Percentiles rank a stretch among this genome's conserved stretches.
Evolutionary conservation across 1,140 invertebrate species (phyloP).

Genomic region (Drosophila gunungcola): DNA sequence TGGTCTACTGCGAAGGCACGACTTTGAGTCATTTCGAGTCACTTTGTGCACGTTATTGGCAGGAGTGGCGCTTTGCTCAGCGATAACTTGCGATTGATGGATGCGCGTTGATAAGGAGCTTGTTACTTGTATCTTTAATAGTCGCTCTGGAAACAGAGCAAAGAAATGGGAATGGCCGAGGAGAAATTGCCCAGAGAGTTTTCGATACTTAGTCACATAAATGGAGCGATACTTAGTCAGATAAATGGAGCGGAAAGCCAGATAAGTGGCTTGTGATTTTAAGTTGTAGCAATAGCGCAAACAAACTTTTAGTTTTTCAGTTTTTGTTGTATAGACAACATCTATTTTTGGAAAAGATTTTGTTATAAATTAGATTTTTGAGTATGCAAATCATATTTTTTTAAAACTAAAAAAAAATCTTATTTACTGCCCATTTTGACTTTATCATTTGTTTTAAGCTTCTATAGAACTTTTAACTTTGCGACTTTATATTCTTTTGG

Average conservation of each 20-base stretch:
- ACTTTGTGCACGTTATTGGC: constrained; percentile 46
- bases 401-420: too few species aligned
- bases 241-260: constrained; percentile 3
- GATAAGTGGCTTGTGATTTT: background rate
- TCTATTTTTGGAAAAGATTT: too few species aligned
- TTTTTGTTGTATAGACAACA: background rate
- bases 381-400: too few species aligned
- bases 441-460: background rate
- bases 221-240: background rate
- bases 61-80: constrained; percentile 54
- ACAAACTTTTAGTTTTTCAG: background rate
- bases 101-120: constrained; percentile 5
- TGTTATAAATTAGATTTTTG: too few species aligned
- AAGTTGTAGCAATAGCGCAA: background rate
- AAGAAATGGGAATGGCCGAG: background rate
- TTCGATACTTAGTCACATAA: constrained; percentile 6
- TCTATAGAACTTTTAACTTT: background rate
- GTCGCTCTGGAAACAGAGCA: background rate
- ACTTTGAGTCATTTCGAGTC: constrained; percentile 53
- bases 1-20: constrained; percentile 19
- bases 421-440: too few species aligned
- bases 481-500: too few species aligned
- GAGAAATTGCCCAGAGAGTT: background rate
- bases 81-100: constrained; percentile 18
- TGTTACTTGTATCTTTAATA: constrained; percentile 8